Evolutionary conservation across 2,888 invertebrate genomes (phyloP), one percentile per base, ranked within the genome.

Genomic region (Keiferia lycopersicella): DNA sequence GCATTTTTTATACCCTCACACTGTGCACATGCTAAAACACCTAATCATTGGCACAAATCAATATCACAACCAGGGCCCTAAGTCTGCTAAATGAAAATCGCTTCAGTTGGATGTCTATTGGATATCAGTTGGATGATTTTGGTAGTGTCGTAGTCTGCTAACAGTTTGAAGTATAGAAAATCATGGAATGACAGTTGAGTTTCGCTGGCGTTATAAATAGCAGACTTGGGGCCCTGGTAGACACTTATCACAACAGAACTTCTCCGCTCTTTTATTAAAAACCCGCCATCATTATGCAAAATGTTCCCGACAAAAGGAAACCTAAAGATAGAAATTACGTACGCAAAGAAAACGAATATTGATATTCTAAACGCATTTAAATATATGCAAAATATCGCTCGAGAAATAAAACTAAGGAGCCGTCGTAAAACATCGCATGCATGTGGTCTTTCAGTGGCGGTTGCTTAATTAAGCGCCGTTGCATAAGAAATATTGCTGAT

Each of bases 1-100:
- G 66, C 69, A 74, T 77, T 78, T 72, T 77, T 70, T 71, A 71
- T 71, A 64, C 70, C 68, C 63, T 51, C 59, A 26, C 22, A 61
- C 48, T 26, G 1, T 4, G 51, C 34, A 51, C 51, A 22, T 38
- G 61, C 45, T 48, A 61, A 61, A 61, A 18, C 48, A 11, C n/a
- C 45, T 48, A 48, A 61, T 61, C 61, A 45, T 30, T 30, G 14
- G 22, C 26, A 2, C 26, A 53, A 22, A 22, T 53, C 22, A 53
- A 22, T 53, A 53, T 14, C 22, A 6, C 1, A 22, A 53, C 20
- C 14, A 26, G 6, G 26, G 26, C 26, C n/a, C n/a, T n/a, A n/a
- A n/a, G n/a, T n/a, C n/a, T n/a, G n/a, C n/a, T n/a, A n/a, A n/a
- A n/a, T n/a, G n/a, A n/a, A n/a, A n/a, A n/a, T n/a, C n/a, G n/a